Base-by-base conservation (phyloP, 2,113 vertebrate species). In the Arenaria interpres region DNA sequence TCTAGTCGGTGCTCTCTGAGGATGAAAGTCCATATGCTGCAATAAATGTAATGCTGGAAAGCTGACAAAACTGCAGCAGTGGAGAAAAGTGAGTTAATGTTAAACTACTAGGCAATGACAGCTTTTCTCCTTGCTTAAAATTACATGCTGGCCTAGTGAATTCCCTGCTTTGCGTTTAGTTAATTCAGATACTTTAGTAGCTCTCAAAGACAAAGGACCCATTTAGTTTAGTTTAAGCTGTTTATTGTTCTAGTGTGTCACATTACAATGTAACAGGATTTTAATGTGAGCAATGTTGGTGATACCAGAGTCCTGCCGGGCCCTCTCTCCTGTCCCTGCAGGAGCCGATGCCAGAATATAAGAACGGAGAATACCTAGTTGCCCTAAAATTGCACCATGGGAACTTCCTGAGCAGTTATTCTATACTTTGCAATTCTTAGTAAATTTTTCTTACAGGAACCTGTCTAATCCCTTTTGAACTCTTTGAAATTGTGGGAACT, bases 61-160 rank as follows among this genome's bases (percentile, higher is more conserved):
- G 75, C 23, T 91, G 66, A 63, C 75, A 75, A 23, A 73, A 68
- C 72, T 75, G 8, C 22, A 51, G 22, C 72, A 59, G 50, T 35
- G 46, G 43, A 81, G 75, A 56, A 69, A 54, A 90, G 43, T 83
- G 71, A 68, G 84, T 95, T 94, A 95, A 90, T 93, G 68, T 90
- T 95, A 75, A 95, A 92, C 76, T 81, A 17, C 0, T 4, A 39
- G 20, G 39, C 63, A 71, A 4, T 56, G 90, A n/a, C 59, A 81
- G 60, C 54, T 90, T 66, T 90, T 45, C 28, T 86, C 8, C 59
- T 60, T 67, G 16, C 45, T 91, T 77, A 48, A 50, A 77, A 51
- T 9, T 80, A 22, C 25, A 4, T 27, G 12, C 37, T 81, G 77
- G 9, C 51, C 72, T 56, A 37, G 32, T 79, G 51, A 84, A 75